Evolutionary conservation across 2,797 vertebrate genomes (phyloP).

Genomic region (Sebastes elongatus): DNA sequence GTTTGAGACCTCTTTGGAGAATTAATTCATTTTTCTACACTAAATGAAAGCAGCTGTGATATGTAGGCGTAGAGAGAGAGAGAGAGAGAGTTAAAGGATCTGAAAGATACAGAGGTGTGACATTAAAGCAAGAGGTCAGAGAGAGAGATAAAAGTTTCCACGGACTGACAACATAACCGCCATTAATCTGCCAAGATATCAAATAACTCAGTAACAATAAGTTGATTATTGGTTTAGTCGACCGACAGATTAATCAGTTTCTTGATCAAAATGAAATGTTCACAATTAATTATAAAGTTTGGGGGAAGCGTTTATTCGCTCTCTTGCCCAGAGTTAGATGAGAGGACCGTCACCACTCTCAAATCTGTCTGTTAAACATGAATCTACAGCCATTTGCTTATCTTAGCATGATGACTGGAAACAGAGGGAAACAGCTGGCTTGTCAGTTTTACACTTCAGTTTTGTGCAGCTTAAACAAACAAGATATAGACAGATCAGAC

Average conservation of each 20-base stretch:
- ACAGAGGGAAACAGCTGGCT: neutral
- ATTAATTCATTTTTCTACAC: neutral
- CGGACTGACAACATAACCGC: neutral
- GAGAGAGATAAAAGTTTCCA: slow-evolving; percentile 5
- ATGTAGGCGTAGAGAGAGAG: neutral
- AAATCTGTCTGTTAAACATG: neutral
- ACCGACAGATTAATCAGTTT: too few relatives aligned
- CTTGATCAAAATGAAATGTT: too few relatives aligned
- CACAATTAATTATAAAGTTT: too few relatives aligned
- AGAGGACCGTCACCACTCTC: neutral
- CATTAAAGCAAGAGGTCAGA: slow-evolving; percentile 32
- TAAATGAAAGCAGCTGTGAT: slow-evolving; percentile 30
- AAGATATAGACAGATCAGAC: too few relatives aligned
- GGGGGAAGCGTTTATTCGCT: neutral
- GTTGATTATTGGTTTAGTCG: too few relatives aligned
- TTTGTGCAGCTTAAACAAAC: neutral
- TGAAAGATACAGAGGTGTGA: slow-evolving; percentile 7
- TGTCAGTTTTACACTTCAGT: neutral
- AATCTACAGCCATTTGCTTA: neutral
- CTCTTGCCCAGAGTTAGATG: neutral
- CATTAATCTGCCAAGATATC: too few relatives aligned
- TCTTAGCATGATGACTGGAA: neutral
- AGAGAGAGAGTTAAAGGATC: neutral
- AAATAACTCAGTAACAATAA: too few relatives aligned
- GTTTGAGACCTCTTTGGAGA: slow-evolving; percentile 20